A percentile compares a stretch with the other conserved stretches of the same genome.
These are phyloP conservation scores for Pycnomerus fuliginosus DNA, from an alignment of 2,888 invertebrate genomes.

Conservation along the genomic window DNA sequence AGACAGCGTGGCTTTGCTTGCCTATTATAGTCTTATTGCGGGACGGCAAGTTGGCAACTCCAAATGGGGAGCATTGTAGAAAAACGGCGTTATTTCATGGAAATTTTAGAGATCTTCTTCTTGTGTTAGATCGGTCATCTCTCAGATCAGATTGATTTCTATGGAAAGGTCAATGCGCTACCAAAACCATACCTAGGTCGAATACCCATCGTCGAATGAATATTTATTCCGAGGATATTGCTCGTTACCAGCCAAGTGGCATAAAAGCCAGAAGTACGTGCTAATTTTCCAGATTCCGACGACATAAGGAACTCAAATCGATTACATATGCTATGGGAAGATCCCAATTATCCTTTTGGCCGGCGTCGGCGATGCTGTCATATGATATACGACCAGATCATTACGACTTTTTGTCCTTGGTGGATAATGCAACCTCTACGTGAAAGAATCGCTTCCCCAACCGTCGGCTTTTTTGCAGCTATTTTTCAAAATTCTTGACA, in stretches of 20 bases:
- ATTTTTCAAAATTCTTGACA: slow-evolving; percentile 11
- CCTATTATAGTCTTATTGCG: slow-evolving; percentile 51
- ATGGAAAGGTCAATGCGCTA: no score
- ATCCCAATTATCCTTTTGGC: slow-evolving; percentile 24
- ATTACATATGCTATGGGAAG: slow-evolving; percentile 25
- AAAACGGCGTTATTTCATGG: slow-evolving; percentile 50
- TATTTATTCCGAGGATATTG: no score
- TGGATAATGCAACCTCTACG: slow-evolving; percentile 19
- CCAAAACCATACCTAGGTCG: no score
- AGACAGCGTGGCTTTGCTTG: slow-evolving; percentile 53
- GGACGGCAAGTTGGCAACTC: slow-evolving; percentile 40
- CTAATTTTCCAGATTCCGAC: no score
- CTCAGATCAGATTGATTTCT: no score
- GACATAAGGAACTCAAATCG: slow-evolving; percentile 17
- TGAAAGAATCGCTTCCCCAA: slow-evolving; percentile 12
- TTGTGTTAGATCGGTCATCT: no score
- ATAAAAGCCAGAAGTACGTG: no score
- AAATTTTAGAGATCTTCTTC: slow-evolving; percentile 37
- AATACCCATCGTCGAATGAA: no score
- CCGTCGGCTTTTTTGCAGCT: slow-evolving; percentile 7
- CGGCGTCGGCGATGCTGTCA: slow-evolving; percentile 19
- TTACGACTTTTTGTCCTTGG: slow-evolving; percentile 20
- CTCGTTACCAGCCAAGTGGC: no score
- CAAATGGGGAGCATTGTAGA: slow-evolving; percentile 48
- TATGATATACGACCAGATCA: slow-evolving; percentile 20